These are phyloP conservation scores for Candidula unifasciata DNA, from an alignment of 2,888 invertebrate species.

Conservation along the genomic window DNA sequence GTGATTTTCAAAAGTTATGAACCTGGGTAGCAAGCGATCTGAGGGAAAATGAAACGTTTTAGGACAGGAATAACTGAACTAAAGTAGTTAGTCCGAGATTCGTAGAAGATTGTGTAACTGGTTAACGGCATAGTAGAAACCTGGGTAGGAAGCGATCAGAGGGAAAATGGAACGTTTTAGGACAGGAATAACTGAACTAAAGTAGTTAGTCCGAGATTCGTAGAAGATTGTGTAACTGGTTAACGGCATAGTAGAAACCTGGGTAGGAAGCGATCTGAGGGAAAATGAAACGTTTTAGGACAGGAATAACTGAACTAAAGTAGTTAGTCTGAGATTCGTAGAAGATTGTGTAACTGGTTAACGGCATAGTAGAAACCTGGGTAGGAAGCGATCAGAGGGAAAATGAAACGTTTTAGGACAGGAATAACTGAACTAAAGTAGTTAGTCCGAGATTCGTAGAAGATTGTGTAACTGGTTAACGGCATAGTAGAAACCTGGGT, in stretches of 20 bases:
- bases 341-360: too few species aligned
- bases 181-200: background rate
- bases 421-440: background rate
- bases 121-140: background rate
- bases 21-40: background rate
- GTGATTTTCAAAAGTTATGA: constrained; percentile 1
- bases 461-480: too few species aligned
- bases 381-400: background rate
- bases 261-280: background rate
- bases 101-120: too few species aligned
- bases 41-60: background rate
- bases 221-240: too few species aligned
- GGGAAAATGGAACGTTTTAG: background rate
- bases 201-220: background rate
- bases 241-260: too few species aligned
- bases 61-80: background rate
- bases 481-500: too few species aligned
- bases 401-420: background rate
- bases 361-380: too few species aligned
- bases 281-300: background rate
- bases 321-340: background rate
- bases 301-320: background rate
- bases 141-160: background rate
- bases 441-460: background rate
- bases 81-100: background rate